Percentiles rank a stretch among this genome's conserved stretches.
Evolutionary conservation across 2,888 invertebrate genomes (phyloP).

Genomic region (Drosophila kanekoi): DNA sequence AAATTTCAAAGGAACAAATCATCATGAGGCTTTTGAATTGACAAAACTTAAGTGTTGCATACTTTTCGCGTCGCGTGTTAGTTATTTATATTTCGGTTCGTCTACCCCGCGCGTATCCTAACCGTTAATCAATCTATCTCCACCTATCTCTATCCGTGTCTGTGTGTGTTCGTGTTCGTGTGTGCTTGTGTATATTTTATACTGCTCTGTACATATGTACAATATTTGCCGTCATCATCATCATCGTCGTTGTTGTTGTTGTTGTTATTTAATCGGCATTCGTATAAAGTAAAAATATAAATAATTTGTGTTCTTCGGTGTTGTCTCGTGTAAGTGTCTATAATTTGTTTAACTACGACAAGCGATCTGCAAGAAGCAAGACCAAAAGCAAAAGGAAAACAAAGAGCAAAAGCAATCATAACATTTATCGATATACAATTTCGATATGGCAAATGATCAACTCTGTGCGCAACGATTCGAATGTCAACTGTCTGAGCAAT

Average conservation of each 20-base stretch:
- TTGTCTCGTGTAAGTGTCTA: conserved; percentile 79
- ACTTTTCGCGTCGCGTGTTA: conserved; percentile 46
- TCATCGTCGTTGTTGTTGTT: conserved; percentile 47
- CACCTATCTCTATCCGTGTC: conserved; percentile 20
- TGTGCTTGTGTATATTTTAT: conserved; percentile 57
- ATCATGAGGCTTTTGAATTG: conserved; percentile 40
- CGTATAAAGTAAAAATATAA: conserved; percentile 66
- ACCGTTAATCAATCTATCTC: conserved; percentile 18
- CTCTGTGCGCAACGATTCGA: conserved; percentile 29
- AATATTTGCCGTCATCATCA: conserved; percentile 72
- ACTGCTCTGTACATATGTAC: conserved; percentile 75
- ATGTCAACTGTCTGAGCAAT: conserved; percentile 38
- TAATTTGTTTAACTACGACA: conserved; percentile 78
- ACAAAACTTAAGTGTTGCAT: conserved; percentile 50
- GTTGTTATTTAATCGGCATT: conserved; percentile 61
- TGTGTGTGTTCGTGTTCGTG: conserved; percentile 43
- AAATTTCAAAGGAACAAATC: conserved; percentile 12
- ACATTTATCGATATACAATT: conserved; percentile 36
- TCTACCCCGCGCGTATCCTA: conserved; percentile 9
- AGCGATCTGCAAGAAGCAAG: conserved; percentile 68
- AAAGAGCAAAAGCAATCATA: conserved; percentile 40
- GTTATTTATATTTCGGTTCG: conserved; percentile 38
- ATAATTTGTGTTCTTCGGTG: conserved; percentile 74
- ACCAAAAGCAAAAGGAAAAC: conserved; percentile 39
- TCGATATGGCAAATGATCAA: conserved; percentile 44